Conservation (phyloP, 1,140 invertebrate genomes). For the Cydia amplana region DNA sequence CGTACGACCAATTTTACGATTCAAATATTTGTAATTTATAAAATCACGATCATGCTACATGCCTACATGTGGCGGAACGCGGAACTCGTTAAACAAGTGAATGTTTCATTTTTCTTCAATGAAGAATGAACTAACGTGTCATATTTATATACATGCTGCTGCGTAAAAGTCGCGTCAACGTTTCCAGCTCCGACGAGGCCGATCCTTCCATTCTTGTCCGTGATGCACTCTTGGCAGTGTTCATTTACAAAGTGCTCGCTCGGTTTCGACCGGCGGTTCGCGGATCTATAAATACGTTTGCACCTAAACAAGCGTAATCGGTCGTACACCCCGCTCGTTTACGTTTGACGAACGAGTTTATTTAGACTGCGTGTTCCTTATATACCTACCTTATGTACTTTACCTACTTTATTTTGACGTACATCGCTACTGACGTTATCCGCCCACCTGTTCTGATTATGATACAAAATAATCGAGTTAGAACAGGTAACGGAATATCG, state of each 20-base stretch:
- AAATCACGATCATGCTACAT: too few species aligned
- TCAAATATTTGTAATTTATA: too few species aligned
- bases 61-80: too few species aligned
- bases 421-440: not conserved
- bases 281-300: slow-evolving; percentile 26
- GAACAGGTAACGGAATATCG: too few species aligned
- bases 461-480: not conserved
- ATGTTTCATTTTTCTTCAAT: too few species aligned
- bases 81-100: too few species aligned
- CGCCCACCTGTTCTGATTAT: not conserved
- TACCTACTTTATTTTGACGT: not conserved
- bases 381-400: not conserved
- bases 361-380: slow-evolving; percentile 12
- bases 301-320: slow-evolving; percentile 32
- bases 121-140: too few species aligned
- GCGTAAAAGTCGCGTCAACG: too few species aligned
- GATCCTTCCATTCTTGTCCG: not conserved
- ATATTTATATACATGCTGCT: too few species aligned
- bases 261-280: slow-evolving; percentile 3
- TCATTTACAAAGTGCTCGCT: slow-evolving; percentile 2
- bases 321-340: slow-evolving; percentile 22
- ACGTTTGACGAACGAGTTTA: slow-evolving; percentile 26
- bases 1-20: too few species aligned
- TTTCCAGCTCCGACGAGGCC: too few species aligned
- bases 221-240: slow-evolving; percentile 5